Conservation (phyloP, 2,113 vertebrate genomes). For the Chaetura pelagica region DNA sequence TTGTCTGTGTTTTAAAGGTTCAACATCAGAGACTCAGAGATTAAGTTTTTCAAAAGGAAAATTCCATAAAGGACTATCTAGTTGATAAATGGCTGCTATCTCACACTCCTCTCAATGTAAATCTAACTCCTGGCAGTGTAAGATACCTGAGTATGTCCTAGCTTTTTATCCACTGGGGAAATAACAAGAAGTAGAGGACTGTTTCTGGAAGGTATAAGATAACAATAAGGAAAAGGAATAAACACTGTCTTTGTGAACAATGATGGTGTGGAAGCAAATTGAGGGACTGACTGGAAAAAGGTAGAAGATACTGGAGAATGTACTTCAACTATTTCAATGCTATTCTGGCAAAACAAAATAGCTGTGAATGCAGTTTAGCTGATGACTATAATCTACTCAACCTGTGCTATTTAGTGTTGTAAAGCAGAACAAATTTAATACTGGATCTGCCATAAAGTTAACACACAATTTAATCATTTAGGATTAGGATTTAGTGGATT, state of each 20-base stretch:
- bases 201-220: neutral
- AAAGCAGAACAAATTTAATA: neutral
- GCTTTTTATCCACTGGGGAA: neutral
- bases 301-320: neutral
- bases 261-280: neutral
- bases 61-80: neutral
- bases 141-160: neutral
- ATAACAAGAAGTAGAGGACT: neutral
- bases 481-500: neutral
- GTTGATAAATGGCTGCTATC: neutral
- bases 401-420: neutral
- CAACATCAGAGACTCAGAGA: neutral
- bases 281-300: neutral
- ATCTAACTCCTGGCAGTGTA: neutral
- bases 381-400: neutral
- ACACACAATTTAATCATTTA: neutral
- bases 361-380: neutral
- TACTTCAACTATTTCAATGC: neutral
- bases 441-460: neutral
- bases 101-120: neutral
- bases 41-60: neutral
- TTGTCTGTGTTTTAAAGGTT: neutral
- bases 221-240: neutral
- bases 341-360: neutral
- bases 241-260: neutral